These are phyloP conservation scores for Anguilla rostrata DNA, from an alignment of 2,113 vertebrate species.

Conservation along the genomic window DNA sequence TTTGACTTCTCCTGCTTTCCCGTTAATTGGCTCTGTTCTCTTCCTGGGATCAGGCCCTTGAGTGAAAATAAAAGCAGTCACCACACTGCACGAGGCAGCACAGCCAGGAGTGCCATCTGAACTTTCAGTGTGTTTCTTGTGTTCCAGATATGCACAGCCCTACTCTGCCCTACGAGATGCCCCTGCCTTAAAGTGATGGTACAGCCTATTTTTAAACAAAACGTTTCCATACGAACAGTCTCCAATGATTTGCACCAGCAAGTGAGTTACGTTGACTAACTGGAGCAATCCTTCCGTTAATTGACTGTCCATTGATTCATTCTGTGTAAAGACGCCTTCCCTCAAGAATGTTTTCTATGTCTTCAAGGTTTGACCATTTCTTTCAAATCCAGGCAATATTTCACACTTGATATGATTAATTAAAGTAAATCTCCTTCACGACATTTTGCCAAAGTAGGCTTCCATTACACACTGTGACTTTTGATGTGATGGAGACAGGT, in stretches of 20 bases:
- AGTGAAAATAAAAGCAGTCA: background rate
- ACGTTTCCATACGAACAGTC: background rate
- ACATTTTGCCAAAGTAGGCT: background rate
- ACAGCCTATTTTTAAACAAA: background rate
- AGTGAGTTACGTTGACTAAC: constrained; percentile 1
- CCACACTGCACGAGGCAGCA: background rate
- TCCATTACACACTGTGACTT: background rate
- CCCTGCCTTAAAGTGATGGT: background rate
- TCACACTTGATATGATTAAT: background rate
- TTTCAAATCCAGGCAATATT: background rate
- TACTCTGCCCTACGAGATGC: background rate
- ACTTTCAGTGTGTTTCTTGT: background rate
- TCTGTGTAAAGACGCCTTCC: background rate
- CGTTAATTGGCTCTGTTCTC: constrained; percentile 13
- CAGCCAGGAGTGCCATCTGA: background rate
- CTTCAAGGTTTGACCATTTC: background rate
- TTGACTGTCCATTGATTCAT: background rate
- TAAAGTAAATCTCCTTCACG: background rate
- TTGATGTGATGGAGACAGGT: background rate
- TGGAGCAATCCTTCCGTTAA: background rate
- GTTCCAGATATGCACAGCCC: background rate
- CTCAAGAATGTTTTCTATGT: background rate
- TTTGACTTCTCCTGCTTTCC: constrained; percentile 13
- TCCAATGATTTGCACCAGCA: background rate
- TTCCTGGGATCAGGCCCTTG: background rate